phyloP scores from a whole-genome alignment of 2,797 vertebrate species.

The Tenualosa thibaudeaui region DNA sequence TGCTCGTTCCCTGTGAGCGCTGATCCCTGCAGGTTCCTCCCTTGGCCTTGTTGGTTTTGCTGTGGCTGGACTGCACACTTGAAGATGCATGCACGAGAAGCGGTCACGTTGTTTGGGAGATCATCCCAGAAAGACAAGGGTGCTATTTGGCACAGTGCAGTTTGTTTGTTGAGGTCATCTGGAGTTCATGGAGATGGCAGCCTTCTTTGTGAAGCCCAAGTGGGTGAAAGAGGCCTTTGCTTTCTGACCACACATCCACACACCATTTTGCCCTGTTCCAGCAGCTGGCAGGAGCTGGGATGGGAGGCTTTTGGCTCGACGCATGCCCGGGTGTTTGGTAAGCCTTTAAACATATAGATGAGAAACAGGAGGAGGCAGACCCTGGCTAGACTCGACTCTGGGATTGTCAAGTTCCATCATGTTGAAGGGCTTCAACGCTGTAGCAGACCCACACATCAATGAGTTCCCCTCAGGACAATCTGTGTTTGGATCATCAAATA shows the following conservation, averaged over 20 bases:
- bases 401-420: constrained; percentile 10
- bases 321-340: neutral
- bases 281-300: neutral
- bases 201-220: too few species aligned
- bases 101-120: neutral
- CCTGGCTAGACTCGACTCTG: neutral
- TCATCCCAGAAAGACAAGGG: neutral
- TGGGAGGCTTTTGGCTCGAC: neutral
- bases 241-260: neutral
- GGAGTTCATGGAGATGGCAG: neutral
- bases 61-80: neutral
- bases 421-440: neutral
- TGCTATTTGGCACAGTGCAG: neutral
- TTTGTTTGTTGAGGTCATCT: neutral
- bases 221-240: neutral
- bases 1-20: neutral
- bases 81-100: neutral
- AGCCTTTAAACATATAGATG: constrained; percentile 18
- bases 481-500: neutral
- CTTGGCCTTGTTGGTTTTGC: neutral
- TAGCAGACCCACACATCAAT: neutral
- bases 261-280: neutral
- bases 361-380: neutral
- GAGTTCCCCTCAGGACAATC: neutral
- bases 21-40: neutral